Conservation (phyloP, 1,140 invertebrate genomes). For the Lucilia sericata region DNA sequence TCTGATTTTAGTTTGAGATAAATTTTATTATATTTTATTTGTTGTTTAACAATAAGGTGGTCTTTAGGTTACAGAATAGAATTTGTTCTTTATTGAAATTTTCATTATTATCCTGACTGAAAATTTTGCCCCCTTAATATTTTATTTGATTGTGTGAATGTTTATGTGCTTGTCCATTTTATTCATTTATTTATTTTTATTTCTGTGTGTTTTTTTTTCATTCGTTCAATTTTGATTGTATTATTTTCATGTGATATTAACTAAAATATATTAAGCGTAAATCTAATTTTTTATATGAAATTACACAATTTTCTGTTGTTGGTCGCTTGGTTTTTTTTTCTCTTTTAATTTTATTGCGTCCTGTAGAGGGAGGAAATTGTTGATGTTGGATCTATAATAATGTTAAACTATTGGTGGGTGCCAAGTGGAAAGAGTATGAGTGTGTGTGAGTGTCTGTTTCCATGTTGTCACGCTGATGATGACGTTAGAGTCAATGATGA, state of each 20-base stretch:
- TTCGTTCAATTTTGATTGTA: not conserved
- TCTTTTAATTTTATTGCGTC: too few relatives aligned
- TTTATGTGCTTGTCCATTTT: not conserved
- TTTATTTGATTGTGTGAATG: not conserved
- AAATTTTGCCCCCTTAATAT: too few relatives aligned
- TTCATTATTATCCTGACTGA: too few relatives aligned
- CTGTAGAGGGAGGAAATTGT: too few relatives aligned
- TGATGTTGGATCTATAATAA: not conserved
- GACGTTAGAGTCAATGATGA: not conserved
- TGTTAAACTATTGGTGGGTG: too few relatives aligned
- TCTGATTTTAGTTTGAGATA: not conserved
- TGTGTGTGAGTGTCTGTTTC: not conserved
- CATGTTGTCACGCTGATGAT: not conserved
- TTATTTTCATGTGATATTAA: constrained; percentile 8
- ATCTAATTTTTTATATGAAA: not conserved
- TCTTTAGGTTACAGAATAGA: too few relatives aligned
- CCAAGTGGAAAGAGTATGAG: too few relatives aligned
- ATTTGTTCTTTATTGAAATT: too few relatives aligned
- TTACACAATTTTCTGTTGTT: not conserved
- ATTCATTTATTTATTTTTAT: not conserved
- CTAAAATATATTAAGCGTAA: constrained; percentile 7
- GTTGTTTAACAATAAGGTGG: not conserved
- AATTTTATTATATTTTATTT: not conserved
- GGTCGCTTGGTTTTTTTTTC: too few relatives aligned
- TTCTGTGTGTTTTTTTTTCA: too few relatives aligned